Evolutionary conservation across 2,113 vertebrate species (phyloP).

Genomic region (Cynopterus brachyotis): DNA sequence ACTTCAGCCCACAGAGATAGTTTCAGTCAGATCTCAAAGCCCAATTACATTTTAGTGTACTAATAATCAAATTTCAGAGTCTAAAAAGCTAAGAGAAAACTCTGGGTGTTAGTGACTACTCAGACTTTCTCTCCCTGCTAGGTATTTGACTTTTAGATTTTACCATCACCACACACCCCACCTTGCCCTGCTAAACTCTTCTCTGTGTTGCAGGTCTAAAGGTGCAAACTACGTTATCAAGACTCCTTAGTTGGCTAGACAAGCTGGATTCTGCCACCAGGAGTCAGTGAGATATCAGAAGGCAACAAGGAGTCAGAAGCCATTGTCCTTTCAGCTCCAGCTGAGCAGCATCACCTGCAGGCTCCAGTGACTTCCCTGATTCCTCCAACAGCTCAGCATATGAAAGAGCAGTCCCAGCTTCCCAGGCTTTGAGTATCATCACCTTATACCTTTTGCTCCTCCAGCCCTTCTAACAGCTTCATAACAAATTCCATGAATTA

Average conservation of each 20-base stretch:
- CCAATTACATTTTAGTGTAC: not conserved
- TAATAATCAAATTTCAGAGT: not conserved
- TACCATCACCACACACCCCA: not conserved
- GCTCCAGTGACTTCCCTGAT: not conserved
- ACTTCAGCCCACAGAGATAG: not conserved
- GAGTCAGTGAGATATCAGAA: not conserved
- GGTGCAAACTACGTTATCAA: not conserved
- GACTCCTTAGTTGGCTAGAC: not conserved
- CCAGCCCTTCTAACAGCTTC: not conserved
- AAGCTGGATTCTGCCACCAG: not conserved
- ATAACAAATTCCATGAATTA: not conserved
- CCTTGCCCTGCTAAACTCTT: not conserved
- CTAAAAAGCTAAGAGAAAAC: not conserved
- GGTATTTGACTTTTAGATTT: not conserved
- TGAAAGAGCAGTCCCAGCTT: not conserved
- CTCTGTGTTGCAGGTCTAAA: not conserved
- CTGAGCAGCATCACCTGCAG: not conserved
- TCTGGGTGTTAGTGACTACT: not conserved
- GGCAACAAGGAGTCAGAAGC: not conserved
- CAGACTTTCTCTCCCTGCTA: not conserved
- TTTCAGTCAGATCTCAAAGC: conserved; percentile 5
- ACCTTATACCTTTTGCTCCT: not conserved
- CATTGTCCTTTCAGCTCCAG: not conserved
- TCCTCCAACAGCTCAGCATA: not conserved
- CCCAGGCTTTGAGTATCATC: not conserved